Evolutionary conservation across 2,888 invertebrate species (phyloP).

Genomic region (Automeris io): DNA sequence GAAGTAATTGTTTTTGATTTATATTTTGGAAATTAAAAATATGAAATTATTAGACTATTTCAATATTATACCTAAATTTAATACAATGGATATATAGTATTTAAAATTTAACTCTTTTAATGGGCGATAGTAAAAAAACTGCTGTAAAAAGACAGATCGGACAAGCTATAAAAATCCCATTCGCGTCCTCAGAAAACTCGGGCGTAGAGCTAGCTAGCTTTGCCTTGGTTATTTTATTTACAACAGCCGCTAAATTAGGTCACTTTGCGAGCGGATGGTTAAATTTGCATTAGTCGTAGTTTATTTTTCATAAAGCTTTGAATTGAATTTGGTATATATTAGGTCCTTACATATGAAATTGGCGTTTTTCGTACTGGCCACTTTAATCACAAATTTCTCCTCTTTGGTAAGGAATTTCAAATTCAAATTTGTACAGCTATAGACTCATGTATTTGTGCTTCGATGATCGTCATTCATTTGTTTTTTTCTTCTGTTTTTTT

Average conservation of each 20-base stretch:
- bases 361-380: no score
- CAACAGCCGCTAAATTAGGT: constrained; percentile 16
- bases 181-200: constrained; percentile 27
- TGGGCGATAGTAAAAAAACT: constrained; percentile 16
- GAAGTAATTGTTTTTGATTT: no score
- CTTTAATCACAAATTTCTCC: no score
- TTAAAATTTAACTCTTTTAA: constrained; percentile 13
- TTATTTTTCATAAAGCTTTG: no score
- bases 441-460: no score
- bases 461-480: no score
- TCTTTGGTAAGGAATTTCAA: no score
- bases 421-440: no score
- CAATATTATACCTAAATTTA: not conserved
- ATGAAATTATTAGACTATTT: not conserved
- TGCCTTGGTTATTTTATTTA: constrained; percentile 32
- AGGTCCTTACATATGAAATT: no score
- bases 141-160: constrained; percentile 24
- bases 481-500: no score
- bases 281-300: constrained; percentile 3
- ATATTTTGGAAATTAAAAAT: no score
- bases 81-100: not conserved
- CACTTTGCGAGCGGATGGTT: constrained; percentile 3
- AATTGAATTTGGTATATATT: no score
- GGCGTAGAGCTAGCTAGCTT: constrained; percentile 17
- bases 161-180: constrained; percentile 31